Conservation (phyloP, 2,113 vertebrate genomes). For the Entelurus aequoreus region DNA sequence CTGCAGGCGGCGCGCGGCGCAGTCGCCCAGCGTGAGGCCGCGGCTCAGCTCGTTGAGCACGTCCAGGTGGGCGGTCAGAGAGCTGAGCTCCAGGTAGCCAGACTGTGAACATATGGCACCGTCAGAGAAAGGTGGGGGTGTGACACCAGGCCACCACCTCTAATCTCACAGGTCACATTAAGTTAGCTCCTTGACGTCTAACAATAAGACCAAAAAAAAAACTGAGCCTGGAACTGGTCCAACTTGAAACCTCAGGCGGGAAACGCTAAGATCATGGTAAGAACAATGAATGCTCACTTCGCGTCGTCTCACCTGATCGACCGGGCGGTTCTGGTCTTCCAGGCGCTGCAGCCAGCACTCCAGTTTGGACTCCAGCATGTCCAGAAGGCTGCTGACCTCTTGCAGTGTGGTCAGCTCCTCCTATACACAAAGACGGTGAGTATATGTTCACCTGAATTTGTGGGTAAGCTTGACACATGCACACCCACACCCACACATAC, state of each 20-base stretch:
- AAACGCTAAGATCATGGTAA: background rate
- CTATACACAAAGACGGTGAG: conserved; percentile 31
- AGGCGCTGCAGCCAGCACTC: conserved; percentile 68
- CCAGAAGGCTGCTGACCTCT: conserved; percentile 69
- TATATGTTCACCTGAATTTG: conserved; percentile 8
- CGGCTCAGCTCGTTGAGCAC: conserved; percentile 82
- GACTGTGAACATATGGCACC: conserved; percentile 57
- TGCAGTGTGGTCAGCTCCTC: conserved; percentile 70
- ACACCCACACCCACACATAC: too few relatives aligned
- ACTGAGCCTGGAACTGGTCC: too few relatives aligned
- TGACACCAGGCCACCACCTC: too few relatives aligned
- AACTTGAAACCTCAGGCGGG: background rate
- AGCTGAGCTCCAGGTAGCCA: conserved; percentile 71
- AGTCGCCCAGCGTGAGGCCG: conserved; percentile 72
- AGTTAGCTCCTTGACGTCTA: too few relatives aligned
- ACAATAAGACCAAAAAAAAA: too few relatives aligned
- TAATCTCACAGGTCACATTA: too few relatives aligned
- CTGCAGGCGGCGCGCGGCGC: conserved; percentile 70
- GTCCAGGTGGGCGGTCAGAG: conserved; percentile 77
- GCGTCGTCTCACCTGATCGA: conserved; percentile 36
- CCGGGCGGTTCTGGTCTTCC: background rate
- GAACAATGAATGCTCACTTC: background rate
- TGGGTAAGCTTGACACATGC: conserved; percentile 28
- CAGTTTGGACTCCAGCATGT: conserved; percentile 71
- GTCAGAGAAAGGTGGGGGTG: too few relatives aligned